A percentile compares a stretch with the other conserved stretches of the same genome.
Conservation (phyloP, 2,113 vertebrate genomes). For the Bungarus multicinctus region DNA sequence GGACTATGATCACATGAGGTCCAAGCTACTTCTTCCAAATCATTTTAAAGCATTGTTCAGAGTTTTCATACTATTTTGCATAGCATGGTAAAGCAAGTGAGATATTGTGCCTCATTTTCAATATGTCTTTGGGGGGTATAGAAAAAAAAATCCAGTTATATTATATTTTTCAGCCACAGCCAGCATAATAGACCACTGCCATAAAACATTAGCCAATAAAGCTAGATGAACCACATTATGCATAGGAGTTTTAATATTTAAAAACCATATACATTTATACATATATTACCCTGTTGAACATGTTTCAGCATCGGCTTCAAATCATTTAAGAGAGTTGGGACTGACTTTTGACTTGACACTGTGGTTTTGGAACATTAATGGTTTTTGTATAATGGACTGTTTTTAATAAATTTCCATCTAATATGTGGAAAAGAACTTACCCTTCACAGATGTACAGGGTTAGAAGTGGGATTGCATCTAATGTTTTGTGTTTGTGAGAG, state of each 20-base stretch:
- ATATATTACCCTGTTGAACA: slow-evolving; percentile 5
- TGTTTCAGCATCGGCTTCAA: neutral
- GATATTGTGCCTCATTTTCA: slow-evolving; percentile 57
- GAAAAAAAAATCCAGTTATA: slow-evolving; percentile 52
- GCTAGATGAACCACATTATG: slow-evolving; percentile 41
- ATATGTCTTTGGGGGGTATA: slow-evolving; percentile 44
- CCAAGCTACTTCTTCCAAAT: neutral
- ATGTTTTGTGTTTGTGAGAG: neutral
- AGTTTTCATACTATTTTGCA: slow-evolving; percentile 61
- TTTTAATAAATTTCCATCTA: neutral
- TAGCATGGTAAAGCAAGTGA: slow-evolving; percentile 52
- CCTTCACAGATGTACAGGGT: neutral
- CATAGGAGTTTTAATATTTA: slow-evolving; percentile 39
- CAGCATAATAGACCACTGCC: slow-evolving; percentile 33
- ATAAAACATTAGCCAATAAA: slow-evolving; percentile 53
- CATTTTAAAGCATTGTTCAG: slow-evolving; percentile 20
- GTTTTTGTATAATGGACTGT: neutral
- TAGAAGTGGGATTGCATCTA: neutral
- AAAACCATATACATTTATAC: slow-evolving; percentile 36
- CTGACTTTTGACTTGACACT: slow-evolving; percentile 11
- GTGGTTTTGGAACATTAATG: neutral
- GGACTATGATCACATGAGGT: neutral
- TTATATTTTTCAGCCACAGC: slow-evolving; percentile 50
- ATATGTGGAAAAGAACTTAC: neutral
- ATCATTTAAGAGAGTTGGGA: neutral